Evolutionary conservation across 2,113 vertebrate genomes (phyloP).

Genomic region (Sula dactylatra): DNA sequence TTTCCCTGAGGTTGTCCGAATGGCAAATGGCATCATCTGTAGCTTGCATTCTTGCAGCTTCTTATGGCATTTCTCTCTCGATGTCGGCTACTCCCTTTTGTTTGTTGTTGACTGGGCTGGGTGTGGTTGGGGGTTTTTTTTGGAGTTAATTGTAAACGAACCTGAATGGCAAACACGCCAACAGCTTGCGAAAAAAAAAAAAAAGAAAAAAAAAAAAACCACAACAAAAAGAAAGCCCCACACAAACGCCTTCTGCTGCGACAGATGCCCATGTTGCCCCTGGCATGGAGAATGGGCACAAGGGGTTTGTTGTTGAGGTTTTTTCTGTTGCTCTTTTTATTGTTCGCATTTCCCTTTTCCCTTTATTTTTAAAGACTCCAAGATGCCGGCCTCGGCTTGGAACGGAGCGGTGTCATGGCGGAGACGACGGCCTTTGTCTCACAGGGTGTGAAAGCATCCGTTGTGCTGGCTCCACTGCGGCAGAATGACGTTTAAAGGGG

Average conservation of each 20-base stretch:
- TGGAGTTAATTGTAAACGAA: conserved; percentile 75
- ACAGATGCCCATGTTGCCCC: conserved; percentile 78
- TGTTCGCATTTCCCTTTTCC: conserved; percentile 65
- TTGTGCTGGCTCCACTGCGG: conserved; percentile 74
- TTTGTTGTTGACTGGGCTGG: conserved; percentile 78
- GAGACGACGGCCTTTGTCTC: conserved; percentile 81
- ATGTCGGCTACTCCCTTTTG: conserved; percentile 74
- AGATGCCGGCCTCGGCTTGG: conserved; percentile 74
- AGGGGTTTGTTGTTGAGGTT: conserved; percentile 63
- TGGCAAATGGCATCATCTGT: conserved; percentile 68
- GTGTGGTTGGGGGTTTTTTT: conserved; percentile 28
- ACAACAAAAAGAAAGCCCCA: conserved; percentile 40
- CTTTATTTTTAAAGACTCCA: conserved; percentile 66
- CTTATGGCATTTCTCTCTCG: conserved; percentile 68
- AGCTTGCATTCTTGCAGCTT: conserved; percentile 64
- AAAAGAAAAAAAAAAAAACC: not conserved
- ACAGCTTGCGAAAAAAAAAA: conserved; percentile 39
- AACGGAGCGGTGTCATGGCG: conserved; percentile 77
- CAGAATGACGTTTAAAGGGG: conserved; percentile 70
- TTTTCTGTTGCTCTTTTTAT: conserved; percentile 66
- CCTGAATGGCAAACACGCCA: conserved; percentile 72
- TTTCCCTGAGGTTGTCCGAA: conserved; percentile 67
- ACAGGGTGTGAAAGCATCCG: conserved; percentile 79
- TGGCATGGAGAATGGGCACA: conserved; percentile 71
- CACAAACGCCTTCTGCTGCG: conserved; percentile 70